phyloP scores from a whole-genome alignment of 2,888 invertebrate genomes.

The Ceriagrion tenellum region DNA sequence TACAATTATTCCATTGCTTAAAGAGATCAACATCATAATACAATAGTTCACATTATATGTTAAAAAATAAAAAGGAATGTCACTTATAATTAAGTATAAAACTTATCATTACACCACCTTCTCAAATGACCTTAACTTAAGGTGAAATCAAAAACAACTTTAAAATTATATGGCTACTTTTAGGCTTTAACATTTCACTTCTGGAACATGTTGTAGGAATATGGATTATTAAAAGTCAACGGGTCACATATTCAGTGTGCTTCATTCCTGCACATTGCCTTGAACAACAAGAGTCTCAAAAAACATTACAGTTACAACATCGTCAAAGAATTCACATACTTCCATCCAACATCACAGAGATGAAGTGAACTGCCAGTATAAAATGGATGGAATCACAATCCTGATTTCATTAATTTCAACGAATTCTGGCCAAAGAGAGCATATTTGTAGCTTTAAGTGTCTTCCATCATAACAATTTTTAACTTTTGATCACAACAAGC shows the following conservation, averaged over 20 bases:
- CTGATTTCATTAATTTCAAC: slow-evolving; percentile 43
- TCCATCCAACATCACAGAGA: slow-evolving; percentile 51
- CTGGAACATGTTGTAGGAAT: not conserved
- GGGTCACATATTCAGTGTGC: slow-evolving; percentile 36
- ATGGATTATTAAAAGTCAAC: not conserved
- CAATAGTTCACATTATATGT: slow-evolving; percentile 58
- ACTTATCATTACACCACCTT: slow-evolving; percentile 51
- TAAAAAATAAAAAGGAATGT: slow-evolving; percentile 62
- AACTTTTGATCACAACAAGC: slow-evolving; percentile 59
- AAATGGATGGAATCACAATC: slow-evolving; percentile 65
- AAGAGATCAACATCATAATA: slow-evolving; percentile 63
- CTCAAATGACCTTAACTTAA: not conserved
- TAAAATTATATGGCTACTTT: not conserved
- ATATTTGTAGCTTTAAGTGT: not conserved
- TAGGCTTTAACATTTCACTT: not conserved
- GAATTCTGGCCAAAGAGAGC: slow-evolving; percentile 51
- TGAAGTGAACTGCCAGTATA: slow-evolving; percentile 51
- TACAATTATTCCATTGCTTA: slow-evolving; percentile 42
- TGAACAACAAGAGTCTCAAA: slow-evolving; percentile 28
- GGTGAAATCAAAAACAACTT: not conserved
- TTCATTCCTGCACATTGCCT: not conserved
- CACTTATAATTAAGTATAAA: slow-evolving; percentile 50
- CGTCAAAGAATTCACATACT: slow-evolving; percentile 33
- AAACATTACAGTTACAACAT: slow-evolving; percentile 19
- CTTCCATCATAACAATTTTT: slow-evolving; percentile 59